These are phyloP conservation scores for Phyllostomus discolor DNA, from an alignment of 2,113 vertebrate genomes.

Conservation along the genomic window DNA sequence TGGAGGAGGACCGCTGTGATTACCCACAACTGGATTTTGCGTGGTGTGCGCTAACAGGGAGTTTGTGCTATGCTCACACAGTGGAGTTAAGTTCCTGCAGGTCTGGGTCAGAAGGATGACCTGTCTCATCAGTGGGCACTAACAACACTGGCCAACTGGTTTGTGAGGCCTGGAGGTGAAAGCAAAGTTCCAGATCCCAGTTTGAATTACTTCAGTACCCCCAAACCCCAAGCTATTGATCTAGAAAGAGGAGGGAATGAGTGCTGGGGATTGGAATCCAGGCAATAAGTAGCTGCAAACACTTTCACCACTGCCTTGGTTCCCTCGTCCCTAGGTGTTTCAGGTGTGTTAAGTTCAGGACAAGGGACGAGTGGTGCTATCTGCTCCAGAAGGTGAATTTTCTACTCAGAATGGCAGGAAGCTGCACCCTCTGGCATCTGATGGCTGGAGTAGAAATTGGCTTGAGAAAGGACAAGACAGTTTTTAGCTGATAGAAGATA, in stretches of 20 bases:
- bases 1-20: not conserved
- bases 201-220: not conserved
- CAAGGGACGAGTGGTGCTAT: not conserved
- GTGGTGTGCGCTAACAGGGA: not conserved
- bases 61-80: not conserved
- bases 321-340: not conserved
- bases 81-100: not conserved
- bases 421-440: not conserved
- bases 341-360: not conserved
- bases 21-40: not conserved
- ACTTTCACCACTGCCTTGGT: not conserved
- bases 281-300: not conserved
- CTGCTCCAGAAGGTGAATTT: not conserved
- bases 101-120: not conserved
- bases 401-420: not conserved
- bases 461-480: not conserved
- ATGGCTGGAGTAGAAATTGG: not conserved
- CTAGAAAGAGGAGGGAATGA: not conserved
- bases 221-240: not conserved
- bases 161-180: not conserved
- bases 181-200: conserved; percentile 10
- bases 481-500: not conserved
- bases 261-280: not conserved
- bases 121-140: not conserved
- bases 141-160: not conserved